Conservation (phyloP, 1,140 invertebrate species). For the Procambarus clarkii region DNA sequence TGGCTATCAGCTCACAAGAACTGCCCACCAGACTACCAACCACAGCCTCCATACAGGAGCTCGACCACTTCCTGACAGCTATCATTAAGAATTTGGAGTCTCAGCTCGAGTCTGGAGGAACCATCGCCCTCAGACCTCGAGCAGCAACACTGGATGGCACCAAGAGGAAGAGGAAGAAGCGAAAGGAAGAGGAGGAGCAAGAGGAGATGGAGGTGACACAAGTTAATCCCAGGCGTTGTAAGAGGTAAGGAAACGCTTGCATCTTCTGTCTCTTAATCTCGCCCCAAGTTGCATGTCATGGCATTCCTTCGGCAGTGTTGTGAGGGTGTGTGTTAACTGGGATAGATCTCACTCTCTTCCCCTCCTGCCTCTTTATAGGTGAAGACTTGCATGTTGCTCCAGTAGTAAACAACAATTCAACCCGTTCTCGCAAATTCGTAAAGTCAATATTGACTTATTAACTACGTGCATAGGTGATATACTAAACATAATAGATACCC, state of each 20-base stretch:
- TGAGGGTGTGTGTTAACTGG: too few relatives aligned
- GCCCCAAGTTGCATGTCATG: too few relatives aligned
- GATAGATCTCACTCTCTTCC: too few relatives aligned
- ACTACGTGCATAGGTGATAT: too few relatives aligned
- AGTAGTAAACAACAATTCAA: too few relatives aligned
- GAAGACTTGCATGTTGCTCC: too few relatives aligned
- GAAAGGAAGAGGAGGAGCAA: constrained; percentile 34
- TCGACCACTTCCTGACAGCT: constrained; percentile 59
- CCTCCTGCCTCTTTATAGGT: too few relatives aligned
- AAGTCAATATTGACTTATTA: too few relatives aligned
- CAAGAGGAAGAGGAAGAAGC: constrained; percentile 45
- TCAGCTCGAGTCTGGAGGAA: constrained; percentile 31
- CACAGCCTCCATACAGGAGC: constrained; percentile 53
- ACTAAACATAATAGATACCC: too few relatives aligned
- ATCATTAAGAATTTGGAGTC: constrained; percentile 56
- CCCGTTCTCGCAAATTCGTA: too few relatives aligned
- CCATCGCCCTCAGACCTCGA: not conserved
- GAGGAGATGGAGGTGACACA: not conserved
- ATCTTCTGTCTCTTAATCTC: too few relatives aligned
- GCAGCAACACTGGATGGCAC: not conserved
- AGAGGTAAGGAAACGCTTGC: not conserved
- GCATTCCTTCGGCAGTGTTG: too few relatives aligned
- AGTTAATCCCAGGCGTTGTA: not conserved
- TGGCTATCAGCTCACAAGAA: constrained; percentile 39
- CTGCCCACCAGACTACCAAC: constrained; percentile 44